phyloP scores from a whole-genome alignment of 2,113 vertebrate species.

The Upupa epops region DNA sequence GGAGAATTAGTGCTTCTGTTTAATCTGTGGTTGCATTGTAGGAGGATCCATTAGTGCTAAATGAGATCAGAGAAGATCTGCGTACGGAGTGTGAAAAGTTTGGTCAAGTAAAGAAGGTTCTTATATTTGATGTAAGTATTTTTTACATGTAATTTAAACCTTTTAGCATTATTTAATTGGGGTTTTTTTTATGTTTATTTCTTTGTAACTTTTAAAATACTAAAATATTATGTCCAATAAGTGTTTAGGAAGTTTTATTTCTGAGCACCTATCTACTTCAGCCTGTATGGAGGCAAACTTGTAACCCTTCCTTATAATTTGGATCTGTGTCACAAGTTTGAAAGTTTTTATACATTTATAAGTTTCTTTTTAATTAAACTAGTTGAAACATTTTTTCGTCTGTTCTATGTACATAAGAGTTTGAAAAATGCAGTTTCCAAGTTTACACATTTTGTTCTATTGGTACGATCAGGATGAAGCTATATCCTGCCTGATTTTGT shows the following conservation, averaged over 20 bases:
- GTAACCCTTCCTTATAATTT: not conserved
- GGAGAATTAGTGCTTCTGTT: not conserved
- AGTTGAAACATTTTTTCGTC: not conserved
- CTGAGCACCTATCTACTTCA: not conserved
- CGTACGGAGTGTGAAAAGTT: conserved; percentile 94
- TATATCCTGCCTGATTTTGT: not conserved
- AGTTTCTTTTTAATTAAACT: not conserved
- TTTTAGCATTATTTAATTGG: not conserved
- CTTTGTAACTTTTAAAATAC: not conserved
- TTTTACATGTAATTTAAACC: not conserved
- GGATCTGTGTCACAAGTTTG: not conserved
- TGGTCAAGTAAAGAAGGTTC: conserved; percentile 92
- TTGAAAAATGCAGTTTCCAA: too few relatives aligned
- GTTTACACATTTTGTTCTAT: too few relatives aligned
- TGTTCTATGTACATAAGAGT: not conserved
- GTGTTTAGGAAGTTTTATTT: not conserved
- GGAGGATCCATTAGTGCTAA: conserved; percentile 94
- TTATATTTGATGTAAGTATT: conserved; percentile 94
- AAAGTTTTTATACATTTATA: not conserved
- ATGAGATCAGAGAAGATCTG: conserved; percentile 95
- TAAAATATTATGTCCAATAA: too few relatives aligned
- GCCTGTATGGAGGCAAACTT: not conserved
- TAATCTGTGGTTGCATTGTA: conserved; percentile 48
- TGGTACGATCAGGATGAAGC: not conserved
- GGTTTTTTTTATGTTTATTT: not conserved